These are phyloP conservation scores for Cephus nigrinus DNA, from an alignment of 2,888 invertebrate species.

Conservation along the genomic window DNA sequence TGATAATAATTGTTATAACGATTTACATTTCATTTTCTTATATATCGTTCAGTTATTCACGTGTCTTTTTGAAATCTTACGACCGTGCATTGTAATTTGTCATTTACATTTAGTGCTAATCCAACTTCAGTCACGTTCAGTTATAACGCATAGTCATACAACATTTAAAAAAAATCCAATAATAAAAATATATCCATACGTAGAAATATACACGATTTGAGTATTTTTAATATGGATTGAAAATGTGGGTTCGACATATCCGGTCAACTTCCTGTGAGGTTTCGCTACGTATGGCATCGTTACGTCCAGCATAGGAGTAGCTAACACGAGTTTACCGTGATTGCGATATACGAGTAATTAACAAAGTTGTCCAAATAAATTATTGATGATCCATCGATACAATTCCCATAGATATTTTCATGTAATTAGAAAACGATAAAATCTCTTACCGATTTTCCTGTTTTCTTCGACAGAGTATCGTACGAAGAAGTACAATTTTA, in stretches of 20 bases:
- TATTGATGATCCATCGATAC: neutral
- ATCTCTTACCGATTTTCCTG: slow-evolving; percentile 45
- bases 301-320: neutral
- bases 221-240: neutral
- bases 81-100: neutral
- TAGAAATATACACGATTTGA: neutral
- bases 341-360: neutral
- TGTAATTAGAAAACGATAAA: neutral
- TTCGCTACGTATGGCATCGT: neutral
- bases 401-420: slow-evolving; percentile 8
- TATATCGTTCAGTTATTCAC: neutral
- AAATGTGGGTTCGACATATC: neutral
- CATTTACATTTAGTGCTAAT: neutral
- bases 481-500: slow-evolving; percentile 50
- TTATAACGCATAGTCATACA: neutral
- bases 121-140: neutral
- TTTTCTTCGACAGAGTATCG: slow-evolving; percentile 49
- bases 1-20: neutral
- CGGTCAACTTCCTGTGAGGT: neutral
- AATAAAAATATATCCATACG: neutral
- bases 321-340: no score
- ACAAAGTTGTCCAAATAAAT: slow-evolving; percentile 11
- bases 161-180: neutral
- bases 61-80: neutral
- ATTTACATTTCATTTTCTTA: neutral